Evolutionary conservation across 2,113 vertebrate genomes (phyloP).

Genomic region (Centropus bengalensis): DNA sequence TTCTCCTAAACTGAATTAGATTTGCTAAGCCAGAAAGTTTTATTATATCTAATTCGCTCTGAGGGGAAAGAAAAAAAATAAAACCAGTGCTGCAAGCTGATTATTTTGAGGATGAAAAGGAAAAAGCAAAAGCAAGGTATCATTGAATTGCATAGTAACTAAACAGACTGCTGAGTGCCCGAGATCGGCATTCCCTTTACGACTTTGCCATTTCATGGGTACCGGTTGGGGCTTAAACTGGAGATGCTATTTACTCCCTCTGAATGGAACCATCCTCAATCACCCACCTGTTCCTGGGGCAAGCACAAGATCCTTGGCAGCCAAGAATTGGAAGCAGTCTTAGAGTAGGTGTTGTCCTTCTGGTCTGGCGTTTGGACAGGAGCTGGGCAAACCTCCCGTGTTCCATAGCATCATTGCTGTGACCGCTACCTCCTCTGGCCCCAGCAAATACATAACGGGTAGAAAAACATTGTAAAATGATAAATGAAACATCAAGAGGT

Average conservation of each 20-base stretch:
- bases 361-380: neutral
- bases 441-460: neutral
- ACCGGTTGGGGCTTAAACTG: neutral
- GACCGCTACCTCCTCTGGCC: neutral
- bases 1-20: neutral
- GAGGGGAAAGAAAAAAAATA: neutral
- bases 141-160: neutral
- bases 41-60: neutral
- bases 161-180: neutral
- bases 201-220: neutral
- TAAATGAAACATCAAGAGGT: neutral
- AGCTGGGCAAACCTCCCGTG: neutral
- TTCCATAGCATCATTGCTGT: neutral
- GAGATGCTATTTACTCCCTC: neutral
- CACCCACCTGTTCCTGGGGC: neutral
- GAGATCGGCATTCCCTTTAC: neutral
- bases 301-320: neutral
- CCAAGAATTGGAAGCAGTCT: neutral
- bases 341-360: neutral
- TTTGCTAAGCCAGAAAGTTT: constrained; percentile 7
- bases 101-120: neutral
- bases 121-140: neutral
- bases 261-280: neutral
- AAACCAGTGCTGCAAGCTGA: neutral
- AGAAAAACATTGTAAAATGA: neutral